These are phyloP conservation scores for Vanacampus margaritifer DNA, from an alignment of 2,113 vertebrate genomes.

Conservation along the genomic window DNA sequence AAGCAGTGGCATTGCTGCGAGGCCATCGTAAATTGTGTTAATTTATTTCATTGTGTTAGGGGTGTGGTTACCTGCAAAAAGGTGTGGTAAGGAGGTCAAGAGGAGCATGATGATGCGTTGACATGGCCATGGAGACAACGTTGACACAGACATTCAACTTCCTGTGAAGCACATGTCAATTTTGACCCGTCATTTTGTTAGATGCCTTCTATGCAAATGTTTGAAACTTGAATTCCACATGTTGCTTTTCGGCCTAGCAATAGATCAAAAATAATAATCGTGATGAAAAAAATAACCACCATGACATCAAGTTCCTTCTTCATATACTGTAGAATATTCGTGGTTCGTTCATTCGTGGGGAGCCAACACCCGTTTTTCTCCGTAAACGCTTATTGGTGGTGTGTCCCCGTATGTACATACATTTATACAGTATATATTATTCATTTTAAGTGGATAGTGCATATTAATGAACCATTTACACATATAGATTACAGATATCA, in stretches of 20 bases:
- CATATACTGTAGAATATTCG: no score
- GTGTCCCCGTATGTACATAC: no score
- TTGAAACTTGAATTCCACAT: neutral
- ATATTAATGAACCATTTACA: no score
- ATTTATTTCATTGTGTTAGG: neutral
- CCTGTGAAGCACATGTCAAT: neutral
- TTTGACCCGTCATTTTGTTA: neutral
- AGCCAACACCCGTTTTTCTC: no score
- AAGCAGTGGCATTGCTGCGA: no score
- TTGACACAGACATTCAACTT: slow-evolving; percentile 3
- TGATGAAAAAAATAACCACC: neutral
- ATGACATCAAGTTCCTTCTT: neutral
- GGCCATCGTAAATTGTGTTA: neutral
- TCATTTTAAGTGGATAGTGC: no score
- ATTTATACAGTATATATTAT: no score
- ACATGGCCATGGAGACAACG: neutral
- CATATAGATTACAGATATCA: no score
- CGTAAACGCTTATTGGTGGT: no score
- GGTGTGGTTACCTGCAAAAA: slow-evolving; percentile 56
- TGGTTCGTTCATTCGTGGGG: no score
- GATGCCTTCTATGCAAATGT: neutral
- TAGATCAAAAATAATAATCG: neutral
- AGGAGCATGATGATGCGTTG: slow-evolving; percentile 44
- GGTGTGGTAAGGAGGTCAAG: slow-evolving; percentile 44
- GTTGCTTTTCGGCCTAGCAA: neutral